Base-by-base conservation (phyloP, 2,888 invertebrate genomes). In the Cyaniris semiargus region DNA sequence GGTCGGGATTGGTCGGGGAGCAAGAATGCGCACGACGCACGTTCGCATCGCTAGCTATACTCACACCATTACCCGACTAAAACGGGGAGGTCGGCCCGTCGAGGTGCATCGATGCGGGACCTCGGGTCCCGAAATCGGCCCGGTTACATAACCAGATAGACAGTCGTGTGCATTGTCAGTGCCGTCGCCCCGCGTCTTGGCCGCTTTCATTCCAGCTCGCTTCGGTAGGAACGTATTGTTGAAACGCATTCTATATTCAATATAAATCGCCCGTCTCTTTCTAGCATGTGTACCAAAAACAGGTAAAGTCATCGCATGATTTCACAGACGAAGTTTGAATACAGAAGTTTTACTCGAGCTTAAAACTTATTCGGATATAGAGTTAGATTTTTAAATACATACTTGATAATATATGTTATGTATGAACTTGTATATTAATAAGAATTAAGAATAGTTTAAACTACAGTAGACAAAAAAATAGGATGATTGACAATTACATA, bases 151-250 rank as follows among this genome's bases (percentile, higher is more conserved):
- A 94, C 93, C 92, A 93, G 93, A 91, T 90, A 89, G 88, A 88
- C 87, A 86, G 87, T 88, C 89, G 88, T 93, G 93, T 93, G 93
- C 92, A 93, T 93, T 93, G 93, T 90, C 88, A 86, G 92, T 88
- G 87, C 87, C 92, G 89, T 91, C 91, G 91, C 90, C 90, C 91
- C 88, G 89, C 86, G 88, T 88, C 91, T 87, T 88, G 86, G 89
- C 87, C 88, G 91, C 88, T 83, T 88, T 88, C 86, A 85, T 84
- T 86, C 85, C 87, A 86, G 84, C 84, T 85, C 84, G 83, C 84
- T 83, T 86, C 85, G 86, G 87, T 87, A 87, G 86, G 86, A 87
- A 87, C 87, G 86, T 88, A 89, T 84, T 83, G 84, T 84, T 81
- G 81, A 82, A 82, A 82, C 87, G 87, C 88, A 89, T 92, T 91